These are phyloP conservation scores for Nephrocerus scutellatus DNA, from an alignment of 2,888 invertebrate species.

Conservation along the genomic window DNA sequence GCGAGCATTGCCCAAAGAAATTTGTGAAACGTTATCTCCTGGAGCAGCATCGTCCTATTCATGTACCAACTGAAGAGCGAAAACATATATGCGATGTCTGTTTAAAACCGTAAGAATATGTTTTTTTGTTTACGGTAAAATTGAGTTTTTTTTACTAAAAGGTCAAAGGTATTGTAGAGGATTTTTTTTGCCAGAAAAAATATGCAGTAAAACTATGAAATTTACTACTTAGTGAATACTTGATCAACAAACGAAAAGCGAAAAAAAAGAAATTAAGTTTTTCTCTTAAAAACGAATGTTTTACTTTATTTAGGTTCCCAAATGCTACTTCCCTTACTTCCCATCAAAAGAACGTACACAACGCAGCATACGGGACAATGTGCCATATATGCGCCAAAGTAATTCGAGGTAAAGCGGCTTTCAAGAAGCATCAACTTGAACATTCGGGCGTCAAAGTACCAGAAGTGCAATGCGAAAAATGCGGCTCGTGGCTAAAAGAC, in stretches of 20 bases:
- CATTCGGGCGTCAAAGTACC: conserved; percentile 39
- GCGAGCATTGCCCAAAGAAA: conserved; percentile 40
- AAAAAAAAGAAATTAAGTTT: too few relatives aligned
- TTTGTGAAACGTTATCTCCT: conserved; percentile 41
- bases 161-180: too few relatives aligned
- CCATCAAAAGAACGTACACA: conserved; percentile 35
- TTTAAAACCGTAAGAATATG: conserved; percentile 39
- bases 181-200: too few relatives aligned
- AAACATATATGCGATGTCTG: conserved; percentile 38
- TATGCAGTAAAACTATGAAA: too few relatives aligned
- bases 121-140: too few relatives aligned
- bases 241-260: too few relatives aligned
- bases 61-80: conserved; percentile 27
- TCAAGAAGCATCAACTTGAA: conserved; percentile 39
- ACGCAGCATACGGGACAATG: conserved; percentile 37
- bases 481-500: conserved; percentile 44
- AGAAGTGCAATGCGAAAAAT: conserved; percentile 41
- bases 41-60: conserved; percentile 38
- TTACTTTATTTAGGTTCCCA: conserved; percentile 32
- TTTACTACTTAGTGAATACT: too few relatives aligned
- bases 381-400: conserved; percentile 44
- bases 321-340: conserved; percentile 34
- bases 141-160: too few relatives aligned
- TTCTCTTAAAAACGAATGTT: conserved; percentile 24
- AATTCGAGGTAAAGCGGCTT: conserved; percentile 40